These are phyloP conservation scores for Umimayanthus kanabou DNA, from an alignment of 92 coral and sea anemone genomes.

Conservation along the genomic window DNA sequence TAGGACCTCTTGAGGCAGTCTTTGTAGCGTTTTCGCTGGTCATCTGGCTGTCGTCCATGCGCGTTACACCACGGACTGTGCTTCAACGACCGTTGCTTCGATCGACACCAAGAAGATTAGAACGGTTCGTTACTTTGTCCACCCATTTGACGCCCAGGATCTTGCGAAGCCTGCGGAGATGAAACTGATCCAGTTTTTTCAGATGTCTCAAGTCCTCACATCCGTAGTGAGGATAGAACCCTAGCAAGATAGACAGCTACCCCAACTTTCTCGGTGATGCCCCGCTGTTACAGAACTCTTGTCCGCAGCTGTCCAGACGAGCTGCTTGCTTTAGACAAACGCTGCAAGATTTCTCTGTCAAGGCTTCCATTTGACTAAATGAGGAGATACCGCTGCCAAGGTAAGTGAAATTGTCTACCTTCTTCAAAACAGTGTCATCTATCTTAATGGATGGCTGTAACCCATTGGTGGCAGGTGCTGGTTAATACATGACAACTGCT, in stretches of 20 bases:
- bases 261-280: not conserved
- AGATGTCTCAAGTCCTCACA: not conserved
- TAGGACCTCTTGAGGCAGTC: not conserved
- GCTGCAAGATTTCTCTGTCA: constrained; percentile 10
- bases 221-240: not conserved
- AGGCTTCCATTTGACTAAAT: not conserved
- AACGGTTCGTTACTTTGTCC: not conserved
- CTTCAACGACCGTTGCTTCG: not conserved
- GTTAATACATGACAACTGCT: constrained; percentile 15
- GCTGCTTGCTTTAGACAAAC: constrained; percentile 28
- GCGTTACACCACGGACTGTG: not conserved
- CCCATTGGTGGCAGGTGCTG: not conserved
- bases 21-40: not conserved
- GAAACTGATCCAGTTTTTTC: not conserved
- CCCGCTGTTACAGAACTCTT: not conserved
- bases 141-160: not conserved
- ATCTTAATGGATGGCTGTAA: not conserved
- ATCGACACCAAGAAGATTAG: not conserved
- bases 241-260: not conserved
- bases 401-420: not conserved
- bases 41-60: constrained; percentile 6
- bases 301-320: not conserved
- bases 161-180: not conserved
- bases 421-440: not conserved
- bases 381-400: not conserved